Evolutionary conservation across 2,113 vertebrate species (phyloP).

Genomic region (Odocoileus virginianus): DNA sequence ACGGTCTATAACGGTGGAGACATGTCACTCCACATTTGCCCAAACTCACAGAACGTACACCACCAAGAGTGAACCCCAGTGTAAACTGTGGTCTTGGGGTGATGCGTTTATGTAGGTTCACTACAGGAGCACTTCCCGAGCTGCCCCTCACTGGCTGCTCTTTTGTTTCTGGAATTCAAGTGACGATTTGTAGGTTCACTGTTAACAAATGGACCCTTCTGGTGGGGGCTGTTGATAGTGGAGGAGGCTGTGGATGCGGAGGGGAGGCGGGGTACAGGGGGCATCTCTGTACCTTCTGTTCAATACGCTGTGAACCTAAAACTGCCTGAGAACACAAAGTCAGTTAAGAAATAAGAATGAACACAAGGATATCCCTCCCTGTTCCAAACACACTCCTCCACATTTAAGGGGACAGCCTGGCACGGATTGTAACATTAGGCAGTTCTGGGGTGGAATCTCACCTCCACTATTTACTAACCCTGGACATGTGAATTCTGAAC

Average conservation of each 20-base stretch:
- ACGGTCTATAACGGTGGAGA: not conserved
- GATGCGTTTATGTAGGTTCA: not conserved
- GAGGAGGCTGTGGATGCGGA: not conserved
- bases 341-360: not conserved
- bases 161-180: not conserved
- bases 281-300: not conserved
- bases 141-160: not conserved
- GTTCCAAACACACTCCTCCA: not conserved
- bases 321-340: not conserved
- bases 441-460: not conserved
- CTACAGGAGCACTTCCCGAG: not conserved
- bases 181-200: not conserved
- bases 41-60: not conserved
- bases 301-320: not conserved
- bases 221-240: not conserved
- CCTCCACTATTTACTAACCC: not conserved
- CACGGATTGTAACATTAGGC: not conserved
- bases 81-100: not conserved
- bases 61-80: not conserved
- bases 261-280: rapidly evolving
- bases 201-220: not conserved
- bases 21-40: not conserved
- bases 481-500: not conserved
- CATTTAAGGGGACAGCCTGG: not conserved
- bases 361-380: not conserved